These are phyloP conservation scores for Telenomus remus DNA, from an alignment of 1,140 invertebrate genomes.

Conservation along the genomic window DNA sequence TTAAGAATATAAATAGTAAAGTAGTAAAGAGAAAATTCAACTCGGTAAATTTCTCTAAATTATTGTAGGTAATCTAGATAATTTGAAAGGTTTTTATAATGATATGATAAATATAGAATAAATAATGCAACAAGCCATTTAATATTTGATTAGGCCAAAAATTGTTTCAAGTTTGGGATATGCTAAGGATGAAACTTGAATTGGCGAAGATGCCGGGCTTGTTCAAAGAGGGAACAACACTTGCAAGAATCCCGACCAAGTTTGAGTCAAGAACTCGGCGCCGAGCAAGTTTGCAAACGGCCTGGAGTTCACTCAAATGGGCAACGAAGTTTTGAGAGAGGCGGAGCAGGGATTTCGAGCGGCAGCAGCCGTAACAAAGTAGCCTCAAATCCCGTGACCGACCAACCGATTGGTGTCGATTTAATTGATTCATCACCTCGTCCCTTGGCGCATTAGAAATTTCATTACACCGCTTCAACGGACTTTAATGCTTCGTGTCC, in stretches of 20 bases:
- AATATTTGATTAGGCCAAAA: constrained; percentile 7
- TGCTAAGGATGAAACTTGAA: constrained; percentile 58
- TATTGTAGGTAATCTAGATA: too few relatives aligned
- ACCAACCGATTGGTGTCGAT: constrained; percentile 61
- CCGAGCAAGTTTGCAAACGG: constrained; percentile 45
- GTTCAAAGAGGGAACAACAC: constrained; percentile 43
- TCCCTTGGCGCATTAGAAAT: constrained; percentile 50
- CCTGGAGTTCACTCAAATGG: constrained; percentile 38
- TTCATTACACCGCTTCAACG: constrained; percentile 63
- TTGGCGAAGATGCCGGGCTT: constrained; percentile 26
- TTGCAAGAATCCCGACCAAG: constrained; percentile 42
- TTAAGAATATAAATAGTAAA: too few relatives aligned
- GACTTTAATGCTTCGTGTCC: constrained; percentile 41
- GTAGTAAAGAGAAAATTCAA: too few relatives aligned
- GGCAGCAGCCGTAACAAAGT: constrained; percentile 42
- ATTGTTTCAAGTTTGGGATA: constrained; percentile 17
- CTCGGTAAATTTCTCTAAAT: too few relatives aligned
- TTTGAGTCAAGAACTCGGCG: constrained; percentile 38
- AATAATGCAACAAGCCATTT: too few relatives aligned
- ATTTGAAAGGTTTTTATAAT: too few relatives aligned
- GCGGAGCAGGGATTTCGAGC: constrained; percentile 2
- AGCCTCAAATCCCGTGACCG: constrained; percentile 54
- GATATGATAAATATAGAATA: too few relatives aligned
- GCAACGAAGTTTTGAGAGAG: constrained; percentile 35
- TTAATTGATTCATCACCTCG: constrained; percentile 63